These are phyloP conservation scores for Drosophila meridionalis DNA, from an alignment of 2,888 invertebrate species.

Conservation along the genomic window DNA sequence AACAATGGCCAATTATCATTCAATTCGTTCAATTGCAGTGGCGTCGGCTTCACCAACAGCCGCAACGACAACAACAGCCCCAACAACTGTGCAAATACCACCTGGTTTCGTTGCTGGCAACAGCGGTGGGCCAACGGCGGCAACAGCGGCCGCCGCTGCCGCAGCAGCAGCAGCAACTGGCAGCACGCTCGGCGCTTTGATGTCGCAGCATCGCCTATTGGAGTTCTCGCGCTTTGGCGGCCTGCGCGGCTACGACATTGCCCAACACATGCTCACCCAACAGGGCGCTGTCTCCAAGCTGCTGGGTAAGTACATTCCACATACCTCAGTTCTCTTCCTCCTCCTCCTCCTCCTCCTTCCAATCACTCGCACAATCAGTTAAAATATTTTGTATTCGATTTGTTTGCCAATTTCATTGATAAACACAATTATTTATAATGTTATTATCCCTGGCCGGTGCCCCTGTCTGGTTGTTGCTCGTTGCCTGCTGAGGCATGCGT, in stretches of 20 bases:
- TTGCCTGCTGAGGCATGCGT: constrained; percentile 40
- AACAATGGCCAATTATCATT: constrained; percentile 81
- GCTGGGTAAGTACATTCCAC: constrained; percentile 78
- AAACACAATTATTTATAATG: constrained; percentile 69
- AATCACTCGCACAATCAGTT: constrained; percentile 2
- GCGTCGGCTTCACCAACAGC: constrained; percentile 60
- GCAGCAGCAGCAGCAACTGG: constrained; percentile 80
- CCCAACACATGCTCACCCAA: constrained; percentile 84
- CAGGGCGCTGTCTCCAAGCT: constrained; percentile 84
- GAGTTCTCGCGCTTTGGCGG: constrained; percentile 84
- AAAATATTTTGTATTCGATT: constrained; percentile 65
- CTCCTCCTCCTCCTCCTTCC: not conserved
- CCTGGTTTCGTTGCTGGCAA: constrained; percentile 65
- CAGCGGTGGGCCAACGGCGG: constrained; percentile 54
- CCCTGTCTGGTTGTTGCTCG: constrained; percentile 6
- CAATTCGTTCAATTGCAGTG: constrained; percentile 80
- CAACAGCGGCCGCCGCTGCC: constrained; percentile 64
- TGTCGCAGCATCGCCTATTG: constrained; percentile 86
- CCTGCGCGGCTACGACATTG: constrained; percentile 83
- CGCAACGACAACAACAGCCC: constrained; percentile 67
- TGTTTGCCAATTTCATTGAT: constrained; percentile 81
- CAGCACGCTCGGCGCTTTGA: constrained; percentile 89
- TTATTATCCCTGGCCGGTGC: constrained; percentile 70
- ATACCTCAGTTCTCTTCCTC: too few relatives aligned
- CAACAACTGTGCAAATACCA: constrained; percentile 85